These are phyloP conservation scores for Acrocephalus kingi DNA, from an alignment of 2,113 vertebrate species.

Conservation along the genomic window DNA sequence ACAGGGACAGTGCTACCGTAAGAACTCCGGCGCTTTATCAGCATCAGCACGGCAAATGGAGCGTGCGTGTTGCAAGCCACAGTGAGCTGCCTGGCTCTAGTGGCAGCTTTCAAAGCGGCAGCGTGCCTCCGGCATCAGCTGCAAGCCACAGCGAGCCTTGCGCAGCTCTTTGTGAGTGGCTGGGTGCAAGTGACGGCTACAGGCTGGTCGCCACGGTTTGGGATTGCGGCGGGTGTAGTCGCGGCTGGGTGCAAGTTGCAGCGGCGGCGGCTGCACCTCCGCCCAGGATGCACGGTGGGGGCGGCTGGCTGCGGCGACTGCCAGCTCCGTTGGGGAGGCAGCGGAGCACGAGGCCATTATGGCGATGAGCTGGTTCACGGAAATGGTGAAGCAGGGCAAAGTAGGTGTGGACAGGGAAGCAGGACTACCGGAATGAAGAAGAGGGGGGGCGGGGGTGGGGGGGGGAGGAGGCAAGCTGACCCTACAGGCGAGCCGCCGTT, in stretches of 20 bases:
- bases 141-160: not conserved
- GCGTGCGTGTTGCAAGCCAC: not conserved
- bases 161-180: not conserved
- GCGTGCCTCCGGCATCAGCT: not conserved
- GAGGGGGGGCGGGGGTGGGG: too few relatives aligned
- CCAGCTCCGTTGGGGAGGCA: not conserved
- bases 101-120: not conserved
- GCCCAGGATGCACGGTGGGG: too few relatives aligned
- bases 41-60: not conserved
- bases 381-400: not conserved
- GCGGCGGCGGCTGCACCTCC: not conserved
- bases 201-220: accelerated
- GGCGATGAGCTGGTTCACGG: not conserved
- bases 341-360: accelerated
- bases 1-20: not conserved
- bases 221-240: accelerated
- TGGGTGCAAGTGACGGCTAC: too few relatives aligned
- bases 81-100: not conserved
- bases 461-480: too few relatives aligned
- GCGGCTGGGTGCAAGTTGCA: too few relatives aligned
- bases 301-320: accelerated
- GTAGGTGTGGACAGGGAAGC: not conserved
- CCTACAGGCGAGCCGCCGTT: too few relatives aligned
- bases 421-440: not conserved
- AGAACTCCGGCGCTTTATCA: too few relatives aligned